Conservation (phyloP, 2,113 vertebrate species). For the Clinocottus analis region DNA sequence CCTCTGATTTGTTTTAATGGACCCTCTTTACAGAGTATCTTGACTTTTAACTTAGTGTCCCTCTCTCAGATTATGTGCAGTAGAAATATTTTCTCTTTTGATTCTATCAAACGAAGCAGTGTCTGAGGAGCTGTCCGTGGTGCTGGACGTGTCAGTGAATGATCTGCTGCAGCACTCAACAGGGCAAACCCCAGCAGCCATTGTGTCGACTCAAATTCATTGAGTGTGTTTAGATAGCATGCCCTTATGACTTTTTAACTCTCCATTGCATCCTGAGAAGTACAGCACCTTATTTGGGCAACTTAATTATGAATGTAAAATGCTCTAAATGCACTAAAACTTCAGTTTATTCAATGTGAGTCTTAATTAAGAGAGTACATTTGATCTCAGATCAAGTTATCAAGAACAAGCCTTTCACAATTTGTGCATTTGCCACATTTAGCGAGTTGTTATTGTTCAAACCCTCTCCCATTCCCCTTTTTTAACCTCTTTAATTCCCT, state of each 20-base stretch:
- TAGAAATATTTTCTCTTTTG: not conserved
- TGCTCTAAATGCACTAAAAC: not conserved
- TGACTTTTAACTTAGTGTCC: not conserved
- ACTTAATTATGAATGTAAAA: not conserved
- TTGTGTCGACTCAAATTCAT: not conserved
- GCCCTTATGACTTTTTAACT: not conserved
- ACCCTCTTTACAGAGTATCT: not conserved
- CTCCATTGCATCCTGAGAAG: not conserved
- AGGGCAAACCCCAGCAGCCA: not conserved
- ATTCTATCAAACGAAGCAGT: not conserved
- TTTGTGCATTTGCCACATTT: not conserved
- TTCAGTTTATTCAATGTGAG: not conserved
- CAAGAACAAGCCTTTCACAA: not conserved
- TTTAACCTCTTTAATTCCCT: not conserved
- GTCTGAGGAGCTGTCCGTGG: slow-evolving; percentile 32
- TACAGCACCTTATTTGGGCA: not conserved
- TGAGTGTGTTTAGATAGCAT: not conserved
- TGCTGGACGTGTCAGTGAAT: not conserved
- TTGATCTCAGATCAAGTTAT: not conserved
- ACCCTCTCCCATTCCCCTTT: not conserved
- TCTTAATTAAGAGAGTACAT: not conserved
- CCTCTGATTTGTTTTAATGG: not conserved
- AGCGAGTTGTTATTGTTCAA: not conserved
- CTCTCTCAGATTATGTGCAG: not conserved
- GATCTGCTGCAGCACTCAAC: not conserved